Evolutionary conservation across 2,113 vertebrate species (phyloP), one percentile per base, ranked within the genome.

Genomic region (Phoenicopterus ruber): DNA sequence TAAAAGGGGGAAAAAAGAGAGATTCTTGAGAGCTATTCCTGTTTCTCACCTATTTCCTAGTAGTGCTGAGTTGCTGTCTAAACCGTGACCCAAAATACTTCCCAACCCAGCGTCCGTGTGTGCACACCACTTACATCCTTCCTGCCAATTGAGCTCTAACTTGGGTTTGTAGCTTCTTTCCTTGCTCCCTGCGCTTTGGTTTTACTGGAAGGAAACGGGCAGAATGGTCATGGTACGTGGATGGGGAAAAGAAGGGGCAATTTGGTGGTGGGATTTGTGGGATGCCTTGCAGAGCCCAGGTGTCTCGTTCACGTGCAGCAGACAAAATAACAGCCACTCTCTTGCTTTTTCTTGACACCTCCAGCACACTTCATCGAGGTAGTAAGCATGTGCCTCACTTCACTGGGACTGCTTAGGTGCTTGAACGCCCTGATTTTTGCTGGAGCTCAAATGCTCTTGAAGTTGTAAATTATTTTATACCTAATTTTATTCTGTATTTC

Each of bases 51-150:
- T 34, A n/a, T 76, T 90, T 96, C 21, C 17, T 52, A 26, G 17
- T 36, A 57, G 36, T 28, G 28, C 38, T 55, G 44, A 2, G 0
- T 36, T 83, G 31, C 69, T 71, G 18, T 83, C 26, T 86, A 86
- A 92, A 47, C 29, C 3, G 2, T 71, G 65, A 69, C 20, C 29
- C 28, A 32, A 67, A 76, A 11, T 71, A 34, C 38, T 76, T 78
- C 42, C 42, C 50, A 82, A 4, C 26, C 16, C n/a, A 32, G n/a
- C 10, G 11, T 38, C 54, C 0, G 0, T 63, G 17, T 59, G 19
- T 36, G 26, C 44, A 31, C 28, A 52, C 15, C 26, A 16, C 24
- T 77, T 46, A 40, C 11, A 29, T 70, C 55, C 19, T 57, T 92
- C 40, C 34, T 76, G 47, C 12, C 70, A 59, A 1, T 0, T 40